These are phyloP conservation scores for Chloroclystis v-ata DNA, from an alignment of 2,888 invertebrate genomes.

Conservation along the genomic window DNA sequence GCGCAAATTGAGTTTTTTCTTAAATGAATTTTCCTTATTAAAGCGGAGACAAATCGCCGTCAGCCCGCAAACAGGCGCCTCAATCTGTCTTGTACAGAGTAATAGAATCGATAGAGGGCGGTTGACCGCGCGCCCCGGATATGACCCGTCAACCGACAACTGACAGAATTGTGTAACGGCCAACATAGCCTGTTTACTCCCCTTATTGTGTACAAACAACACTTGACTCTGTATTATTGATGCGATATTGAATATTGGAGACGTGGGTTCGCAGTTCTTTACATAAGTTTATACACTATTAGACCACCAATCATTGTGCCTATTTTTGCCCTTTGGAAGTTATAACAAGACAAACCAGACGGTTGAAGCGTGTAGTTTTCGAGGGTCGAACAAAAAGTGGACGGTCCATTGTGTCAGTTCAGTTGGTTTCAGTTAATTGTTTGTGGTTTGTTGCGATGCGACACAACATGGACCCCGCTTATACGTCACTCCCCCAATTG, in stretches of 20 bases:
- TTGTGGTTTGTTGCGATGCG: constrained; percentile 21
- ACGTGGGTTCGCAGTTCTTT: constrained; percentile 2
- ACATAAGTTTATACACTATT: not conserved
- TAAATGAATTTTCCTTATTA: constrained; percentile 19
- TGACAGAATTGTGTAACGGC: constrained; percentile 56
- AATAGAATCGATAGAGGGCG: constrained; percentile 67
- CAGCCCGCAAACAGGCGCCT: constrained; percentile 40
- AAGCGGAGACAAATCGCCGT: constrained; percentile 39
- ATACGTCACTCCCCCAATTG: constrained; percentile 9
- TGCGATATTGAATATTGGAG: constrained; percentile 31
- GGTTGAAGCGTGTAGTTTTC: not conserved
- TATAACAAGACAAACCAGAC: not conserved
- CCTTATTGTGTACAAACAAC: constrained; percentile 56
- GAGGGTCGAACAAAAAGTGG: not conserved
- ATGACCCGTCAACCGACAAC: constrained; percentile 65
- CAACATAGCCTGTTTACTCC: constrained; percentile 53
- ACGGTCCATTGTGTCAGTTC: constrained; percentile 15
- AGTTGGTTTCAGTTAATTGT: constrained; percentile 27
- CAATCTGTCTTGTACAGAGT: constrained; percentile 63
- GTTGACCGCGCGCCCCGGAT: constrained; percentile 60
- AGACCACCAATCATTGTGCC: not conserved
- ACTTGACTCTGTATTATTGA: constrained; percentile 41
- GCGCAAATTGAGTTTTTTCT: constrained; percentile 17
- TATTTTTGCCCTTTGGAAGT: not conserved
- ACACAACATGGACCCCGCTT: constrained; percentile 10